These are phyloP conservation scores for Acrobasis suavella DNA, from an alignment of 2,888 invertebrate genomes.

Conservation along the genomic window DNA sequence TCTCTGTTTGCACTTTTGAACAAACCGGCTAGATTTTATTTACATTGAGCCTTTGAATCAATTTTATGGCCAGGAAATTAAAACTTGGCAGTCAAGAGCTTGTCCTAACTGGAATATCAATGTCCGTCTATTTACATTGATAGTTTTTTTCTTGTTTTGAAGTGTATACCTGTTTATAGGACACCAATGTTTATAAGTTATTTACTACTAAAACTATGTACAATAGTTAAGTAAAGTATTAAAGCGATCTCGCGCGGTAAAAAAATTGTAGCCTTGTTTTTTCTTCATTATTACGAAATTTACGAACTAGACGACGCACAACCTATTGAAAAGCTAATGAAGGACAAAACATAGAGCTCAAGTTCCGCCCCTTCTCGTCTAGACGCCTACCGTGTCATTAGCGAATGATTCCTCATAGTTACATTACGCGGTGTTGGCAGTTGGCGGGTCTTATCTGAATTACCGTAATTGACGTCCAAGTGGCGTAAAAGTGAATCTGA, in stretches of 20 bases:
- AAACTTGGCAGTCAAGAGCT: not conserved
- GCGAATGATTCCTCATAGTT: slow-evolving; percentile 22
- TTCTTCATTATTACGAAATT: too few species aligned
- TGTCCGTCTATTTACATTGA: too few species aligned
- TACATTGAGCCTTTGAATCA: not conserved
- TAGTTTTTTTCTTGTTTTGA: too few species aligned
- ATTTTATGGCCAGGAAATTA: not conserved
- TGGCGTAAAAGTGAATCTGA: slow-evolving; percentile 63
- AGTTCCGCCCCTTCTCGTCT: not conserved
- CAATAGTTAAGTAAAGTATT: too few species aligned
- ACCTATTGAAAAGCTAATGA: not conserved
- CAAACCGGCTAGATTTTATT: not conserved
- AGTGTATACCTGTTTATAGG: too few species aligned
- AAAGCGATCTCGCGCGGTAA: too few species aligned
- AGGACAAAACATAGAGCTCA: not conserved
- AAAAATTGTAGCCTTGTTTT: too few species aligned
- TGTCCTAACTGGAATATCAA: not conserved
- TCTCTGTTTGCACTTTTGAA: slow-evolving; percentile 6
- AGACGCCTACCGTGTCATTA: slow-evolving; percentile 6
- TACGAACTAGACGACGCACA: too few species aligned
- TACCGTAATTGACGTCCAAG: slow-evolving; percentile 57
- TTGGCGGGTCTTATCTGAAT: slow-evolving; percentile 43
- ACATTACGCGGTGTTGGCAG: slow-evolving; percentile 35
- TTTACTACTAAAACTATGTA: too few species aligned
- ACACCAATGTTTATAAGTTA: too few species aligned